A percentile compares a stretch with the other conserved stretches of the same genome.
These are phyloP conservation scores for Lordiphosa stackelbergi DNA, from an alignment of 1,140 invertebrate species.

Conservation along the genomic window DNA sequence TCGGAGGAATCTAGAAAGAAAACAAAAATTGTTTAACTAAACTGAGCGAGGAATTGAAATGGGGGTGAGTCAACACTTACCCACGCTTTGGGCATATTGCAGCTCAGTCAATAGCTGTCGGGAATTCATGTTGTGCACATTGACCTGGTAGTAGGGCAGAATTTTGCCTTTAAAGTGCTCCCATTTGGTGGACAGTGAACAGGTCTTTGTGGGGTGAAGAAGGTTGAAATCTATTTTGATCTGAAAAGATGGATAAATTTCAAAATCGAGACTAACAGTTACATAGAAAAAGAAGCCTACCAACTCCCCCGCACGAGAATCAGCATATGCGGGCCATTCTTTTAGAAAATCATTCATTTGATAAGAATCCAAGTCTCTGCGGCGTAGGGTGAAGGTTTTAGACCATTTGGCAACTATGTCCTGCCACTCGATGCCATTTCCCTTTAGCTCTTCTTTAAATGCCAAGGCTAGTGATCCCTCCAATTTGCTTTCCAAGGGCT, in stretches of 20 bases:
- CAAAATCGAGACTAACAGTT: background rate
- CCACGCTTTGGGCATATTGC: conserved; percentile 1
- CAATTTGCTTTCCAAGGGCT: background rate
- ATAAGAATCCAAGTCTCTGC: background rate
- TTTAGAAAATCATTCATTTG: background rate
- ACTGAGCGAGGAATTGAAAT: too few species aligned
- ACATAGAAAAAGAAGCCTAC: background rate
- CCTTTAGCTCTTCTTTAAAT: background rate
- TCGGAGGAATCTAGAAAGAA: background rate
- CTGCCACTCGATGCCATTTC: background rate
- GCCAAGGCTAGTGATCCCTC: background rate
- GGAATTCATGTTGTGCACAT: conserved; percentile 1
- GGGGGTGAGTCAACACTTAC: too few species aligned
- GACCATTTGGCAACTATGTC: background rate
- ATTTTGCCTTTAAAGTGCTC: conserved; percentile 1
- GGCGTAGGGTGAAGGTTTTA: background rate
- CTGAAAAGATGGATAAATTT: background rate
- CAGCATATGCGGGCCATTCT: background rate
- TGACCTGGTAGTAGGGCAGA: background rate
- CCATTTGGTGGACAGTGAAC: background rate
- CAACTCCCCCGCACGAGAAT: background rate
- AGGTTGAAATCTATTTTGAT: background rate
- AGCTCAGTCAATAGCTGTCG: background rate
- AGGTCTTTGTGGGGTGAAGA: background rate
- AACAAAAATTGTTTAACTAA: background rate